A percentile compares a stretch with the other conserved stretches of the same genome.
Evolutionary conservation across 2,113 vertebrate species (phyloP).

Genomic region (Galeopterus variegatus): DNA sequence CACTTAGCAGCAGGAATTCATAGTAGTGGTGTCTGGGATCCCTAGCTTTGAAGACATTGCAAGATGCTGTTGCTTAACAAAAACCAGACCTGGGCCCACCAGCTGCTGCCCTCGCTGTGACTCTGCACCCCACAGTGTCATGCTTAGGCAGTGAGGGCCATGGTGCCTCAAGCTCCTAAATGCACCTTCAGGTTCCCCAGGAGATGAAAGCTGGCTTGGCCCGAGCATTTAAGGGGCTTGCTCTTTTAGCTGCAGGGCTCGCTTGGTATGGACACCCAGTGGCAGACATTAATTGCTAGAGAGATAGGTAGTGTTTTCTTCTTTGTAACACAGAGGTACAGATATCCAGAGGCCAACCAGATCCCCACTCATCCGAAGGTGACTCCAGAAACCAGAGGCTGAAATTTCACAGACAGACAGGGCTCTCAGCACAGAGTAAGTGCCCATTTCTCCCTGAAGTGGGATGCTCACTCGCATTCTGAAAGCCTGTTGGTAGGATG

Average conservation of each 20-base stretch:
- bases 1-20: conserved; percentile 68
- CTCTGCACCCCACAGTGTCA: neutral
- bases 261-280: neutral
- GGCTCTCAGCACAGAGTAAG: neutral
- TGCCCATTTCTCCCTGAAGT: neutral
- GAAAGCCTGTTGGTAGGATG: neutral
- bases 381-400: neutral
- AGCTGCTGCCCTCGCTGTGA: neutral
- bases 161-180: neutral
- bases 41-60: conserved; percentile 46
- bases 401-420: neutral
- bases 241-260: neutral
- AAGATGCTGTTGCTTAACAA: conserved; percentile 46
- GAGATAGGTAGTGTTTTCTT: neutral
- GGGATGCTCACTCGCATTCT: neutral
- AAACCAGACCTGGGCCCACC: conserved; percentile 5
- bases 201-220: neutral
- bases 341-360: neutral
- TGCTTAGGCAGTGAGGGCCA: too few species aligned
- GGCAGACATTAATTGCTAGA: neutral
- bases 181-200: neutral
- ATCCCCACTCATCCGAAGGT: neutral
- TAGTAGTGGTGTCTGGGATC: neutral
- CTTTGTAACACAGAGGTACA: neutral
- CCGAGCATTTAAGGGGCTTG: neutral